These are phyloP conservation scores for Aplochiton taeniatus DNA, from an alignment of 2,797 vertebrate genomes.

Conservation along the genomic window DNA sequence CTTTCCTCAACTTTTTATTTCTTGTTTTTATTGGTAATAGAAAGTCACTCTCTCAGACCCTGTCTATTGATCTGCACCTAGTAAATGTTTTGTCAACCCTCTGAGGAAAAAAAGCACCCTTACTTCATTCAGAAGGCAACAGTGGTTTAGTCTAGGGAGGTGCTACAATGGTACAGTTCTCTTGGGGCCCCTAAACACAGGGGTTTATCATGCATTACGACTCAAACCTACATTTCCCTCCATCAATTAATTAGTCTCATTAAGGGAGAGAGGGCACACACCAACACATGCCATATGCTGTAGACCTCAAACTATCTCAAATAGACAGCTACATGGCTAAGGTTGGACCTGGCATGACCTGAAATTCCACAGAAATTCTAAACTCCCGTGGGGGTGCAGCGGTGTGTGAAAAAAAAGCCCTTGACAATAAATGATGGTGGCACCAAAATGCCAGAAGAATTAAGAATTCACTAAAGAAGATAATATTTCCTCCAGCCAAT, in stretches of 20 bases:
- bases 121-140: conserved; percentile 44
- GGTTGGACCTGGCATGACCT: conserved; percentile 23
- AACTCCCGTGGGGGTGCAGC: conserved; percentile 1
- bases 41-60: conserved; percentile 47
- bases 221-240: conserved; percentile 6
- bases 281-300: not conserved
- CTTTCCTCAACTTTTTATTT: conserved; percentile 49
- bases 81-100: conserved; percentile 65
- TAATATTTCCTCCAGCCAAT: too few relatives aligned
- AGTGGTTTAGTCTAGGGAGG: conserved; percentile 34
- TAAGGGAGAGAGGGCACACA: conserved; percentile 2
- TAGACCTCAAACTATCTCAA: conserved; percentile 18
- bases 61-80: conserved; percentile 54
- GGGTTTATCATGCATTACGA: conserved; percentile 25
- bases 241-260: not conserved
- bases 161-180: conserved; percentile 6
- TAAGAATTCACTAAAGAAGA: too few relatives aligned
- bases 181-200: conserved; percentile 20
- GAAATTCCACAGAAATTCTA: conserved; percentile 19
- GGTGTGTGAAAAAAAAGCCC: conserved; percentile 7
- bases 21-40: conserved; percentile 61
- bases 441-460: too few relatives aligned
- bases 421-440: not conserved
- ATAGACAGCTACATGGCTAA: conserved; percentile 31
- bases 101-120: conserved; percentile 42